These are phyloP conservation scores for Andrena dorsata DNA, from an alignment of 2,888 invertebrate species.

Conservation along the genomic window DNA sequence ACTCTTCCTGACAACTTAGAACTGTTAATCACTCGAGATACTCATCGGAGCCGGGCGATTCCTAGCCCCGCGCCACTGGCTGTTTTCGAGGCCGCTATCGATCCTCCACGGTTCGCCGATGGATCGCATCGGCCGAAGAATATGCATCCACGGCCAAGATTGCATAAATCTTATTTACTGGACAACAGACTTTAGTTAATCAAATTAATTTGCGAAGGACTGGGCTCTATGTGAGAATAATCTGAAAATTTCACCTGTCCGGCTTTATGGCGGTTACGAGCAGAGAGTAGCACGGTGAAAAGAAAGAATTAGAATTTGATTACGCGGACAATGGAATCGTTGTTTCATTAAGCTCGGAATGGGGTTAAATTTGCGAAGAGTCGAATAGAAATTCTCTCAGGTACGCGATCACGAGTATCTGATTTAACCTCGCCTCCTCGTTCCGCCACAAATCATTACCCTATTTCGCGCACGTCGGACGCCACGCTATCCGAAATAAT, in stretches of 20 bases:
- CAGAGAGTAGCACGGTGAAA: no score
- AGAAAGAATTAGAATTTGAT: no score
- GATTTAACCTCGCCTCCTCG: neutral
- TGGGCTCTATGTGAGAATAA: no score
- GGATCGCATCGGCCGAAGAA: neutral
- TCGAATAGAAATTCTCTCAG: neutral
- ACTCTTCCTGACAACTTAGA: slow-evolving; percentile 64
- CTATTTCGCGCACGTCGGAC: neutral
- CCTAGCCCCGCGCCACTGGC: neutral
- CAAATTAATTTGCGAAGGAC: no score
- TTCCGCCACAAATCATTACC: slow-evolving; percentile 19
- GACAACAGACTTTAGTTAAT: neutral
- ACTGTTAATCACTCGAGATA: slow-evolving; percentile 66
- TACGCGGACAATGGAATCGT: no score
- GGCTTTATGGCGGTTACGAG: no score
- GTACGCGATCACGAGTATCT: neutral
- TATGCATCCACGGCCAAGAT: slow-evolving; percentile 10
- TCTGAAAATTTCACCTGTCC: no score
- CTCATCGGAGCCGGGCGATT: slow-evolving; percentile 41
- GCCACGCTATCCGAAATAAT: slow-evolving; percentile 35
- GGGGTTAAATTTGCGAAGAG: no score
- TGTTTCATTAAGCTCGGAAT: no score
- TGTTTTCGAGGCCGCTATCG: slow-evolving; percentile 36
- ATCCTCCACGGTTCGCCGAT: slow-evolving; percentile 3
- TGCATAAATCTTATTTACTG: slow-evolving; percentile 3